Evolutionary conservation across 2,113 vertebrate species (phyloP), one percentile per base, ranked within the genome.

Genomic region (Hipposideros armiger): DNA sequence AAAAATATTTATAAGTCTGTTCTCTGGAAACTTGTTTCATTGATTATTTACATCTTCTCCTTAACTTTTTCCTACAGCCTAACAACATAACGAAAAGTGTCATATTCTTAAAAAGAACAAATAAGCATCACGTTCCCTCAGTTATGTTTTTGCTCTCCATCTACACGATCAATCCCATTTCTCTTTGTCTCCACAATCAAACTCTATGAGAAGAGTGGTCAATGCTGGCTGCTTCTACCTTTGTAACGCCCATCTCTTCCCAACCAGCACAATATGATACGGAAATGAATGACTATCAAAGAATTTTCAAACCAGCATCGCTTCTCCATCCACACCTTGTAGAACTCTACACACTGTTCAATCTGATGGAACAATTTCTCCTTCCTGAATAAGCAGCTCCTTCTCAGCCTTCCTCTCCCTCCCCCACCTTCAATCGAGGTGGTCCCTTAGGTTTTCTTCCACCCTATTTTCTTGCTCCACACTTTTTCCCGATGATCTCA

Each of bases 1-100:
- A 82, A 69, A 96, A 58, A n/a, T 32, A 87, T 42, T 26, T n/a
- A 2, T 52, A 26, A 73, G 40, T 15, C 56, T 77, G 36, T 72
- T 91, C 28, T 54, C 69, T 26, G 24, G 42, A 89, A 91, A 47
- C 70, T 32, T 82, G 40, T 67, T 80, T 83, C 32, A 32, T 7
- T 28, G 22, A 95, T 92, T 64, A 95, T 52, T 83, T 82, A 13
- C 26, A 52, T 89, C 30, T 87, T 77, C 24, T 78, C 30, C 36
- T 69, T 77, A 24, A 54, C 32, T 67, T 91, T 82, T 91, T 45
- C 83, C 78, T 32, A 28, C 5, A 36, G 62, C 6, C 69, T 88
- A 72, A 73, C 91, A 83, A 67, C 40, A 60, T 14, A 47, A 14
- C 24, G 17, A 92, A 54, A 91, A 67, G 40, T 24, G 20, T 62